phyloP scores from a whole-genome alignment of 2,797 vertebrate species.

The Sebastes oblongus region DNA sequence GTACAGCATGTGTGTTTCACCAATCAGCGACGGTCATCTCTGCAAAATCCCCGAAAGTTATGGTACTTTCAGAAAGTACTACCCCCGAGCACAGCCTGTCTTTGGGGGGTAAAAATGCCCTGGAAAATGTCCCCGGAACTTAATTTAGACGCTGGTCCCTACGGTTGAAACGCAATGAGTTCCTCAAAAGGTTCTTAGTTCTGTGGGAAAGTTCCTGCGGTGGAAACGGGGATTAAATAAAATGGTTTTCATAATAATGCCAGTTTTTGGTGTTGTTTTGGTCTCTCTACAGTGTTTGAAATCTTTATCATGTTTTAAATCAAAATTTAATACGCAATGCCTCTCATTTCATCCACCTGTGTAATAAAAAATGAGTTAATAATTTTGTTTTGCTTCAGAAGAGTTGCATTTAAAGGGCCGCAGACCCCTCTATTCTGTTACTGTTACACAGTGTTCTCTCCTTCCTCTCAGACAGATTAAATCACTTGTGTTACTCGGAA shows the following conservation, averaged over 20 bases:
- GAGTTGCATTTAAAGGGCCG: conserved; percentile 27
- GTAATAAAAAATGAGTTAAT: conserved; percentile 15
- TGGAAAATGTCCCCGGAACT: too few species aligned
- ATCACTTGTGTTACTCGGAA: conserved; percentile 77
- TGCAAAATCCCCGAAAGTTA: too few species aligned
- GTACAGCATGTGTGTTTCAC: too few species aligned
- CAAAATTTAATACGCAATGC: neutral
- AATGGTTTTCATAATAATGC: neutral
- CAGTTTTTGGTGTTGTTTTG: neutral
- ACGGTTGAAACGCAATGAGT: too few species aligned
- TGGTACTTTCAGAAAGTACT: too few species aligned
- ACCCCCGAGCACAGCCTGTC: too few species aligned
- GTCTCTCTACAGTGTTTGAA: neutral
- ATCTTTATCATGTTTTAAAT: neutral
- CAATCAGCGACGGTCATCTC: too few species aligned
- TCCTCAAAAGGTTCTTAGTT: too few species aligned
- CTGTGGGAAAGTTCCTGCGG: too few species aligned
- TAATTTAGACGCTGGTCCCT: too few species aligned
- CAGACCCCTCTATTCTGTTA: conserved; percentile 32
- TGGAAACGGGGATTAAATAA: neutral
- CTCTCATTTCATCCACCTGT: conserved; percentile 36
- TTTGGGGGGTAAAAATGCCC: too few species aligned
- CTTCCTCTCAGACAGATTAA: conserved; percentile 73
- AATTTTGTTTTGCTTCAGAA: conserved; percentile 23
- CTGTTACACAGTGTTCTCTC: conserved; percentile 53